phyloP scores from a whole-genome alignment of 2,797 vertebrate genomes.

The Aldrovandia affinis region DNA sequence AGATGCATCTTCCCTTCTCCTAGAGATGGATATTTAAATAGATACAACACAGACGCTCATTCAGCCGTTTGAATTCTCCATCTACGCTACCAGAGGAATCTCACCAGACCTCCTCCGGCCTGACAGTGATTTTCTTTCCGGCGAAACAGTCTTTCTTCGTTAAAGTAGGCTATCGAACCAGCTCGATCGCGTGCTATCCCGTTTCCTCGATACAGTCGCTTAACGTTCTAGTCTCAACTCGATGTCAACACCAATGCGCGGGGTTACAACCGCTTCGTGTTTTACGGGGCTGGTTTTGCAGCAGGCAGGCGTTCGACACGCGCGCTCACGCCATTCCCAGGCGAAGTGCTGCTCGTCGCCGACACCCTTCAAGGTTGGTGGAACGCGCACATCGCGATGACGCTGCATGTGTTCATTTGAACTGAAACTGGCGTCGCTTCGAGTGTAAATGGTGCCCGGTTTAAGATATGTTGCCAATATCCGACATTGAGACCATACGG shows the following conservation, averaged over 20 bases:
- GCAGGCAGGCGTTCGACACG: constrained; percentile 70
- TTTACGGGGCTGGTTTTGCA: constrained; percentile 67
- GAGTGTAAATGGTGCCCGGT: constrained; percentile 22
- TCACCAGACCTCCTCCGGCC: constrained; percentile 65
- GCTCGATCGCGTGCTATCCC: constrained; percentile 28
- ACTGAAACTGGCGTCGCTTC: constrained; percentile 31
- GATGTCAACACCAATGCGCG: constrained; percentile 63
- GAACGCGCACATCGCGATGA: constrained; percentile 43
- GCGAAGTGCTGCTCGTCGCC: constrained; percentile 63
- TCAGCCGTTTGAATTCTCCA: constrained; percentile 74
- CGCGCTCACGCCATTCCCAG: constrained; percentile 68
- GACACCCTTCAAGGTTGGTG: constrained; percentile 41
- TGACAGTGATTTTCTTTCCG: constrained; percentile 38
- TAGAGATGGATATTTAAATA: constrained; percentile 69
- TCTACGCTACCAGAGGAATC: constrained; percentile 62
- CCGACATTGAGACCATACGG: background rate
- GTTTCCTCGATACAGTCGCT: constrained; percentile 51
- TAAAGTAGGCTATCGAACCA: background rate
- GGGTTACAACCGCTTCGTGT: constrained; percentile 60
- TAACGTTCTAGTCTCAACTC: constrained; percentile 37
- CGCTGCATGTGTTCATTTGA: constrained; percentile 57
- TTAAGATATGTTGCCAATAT: background rate
- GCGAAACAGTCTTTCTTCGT: background rate
- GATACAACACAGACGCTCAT: constrained; percentile 66
- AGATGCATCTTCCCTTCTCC: constrained; percentile 81